Evolutionary conservation across 2,113 vertebrate genomes (phyloP).

Genomic region (Nycticryphes semicollaris): DNA sequence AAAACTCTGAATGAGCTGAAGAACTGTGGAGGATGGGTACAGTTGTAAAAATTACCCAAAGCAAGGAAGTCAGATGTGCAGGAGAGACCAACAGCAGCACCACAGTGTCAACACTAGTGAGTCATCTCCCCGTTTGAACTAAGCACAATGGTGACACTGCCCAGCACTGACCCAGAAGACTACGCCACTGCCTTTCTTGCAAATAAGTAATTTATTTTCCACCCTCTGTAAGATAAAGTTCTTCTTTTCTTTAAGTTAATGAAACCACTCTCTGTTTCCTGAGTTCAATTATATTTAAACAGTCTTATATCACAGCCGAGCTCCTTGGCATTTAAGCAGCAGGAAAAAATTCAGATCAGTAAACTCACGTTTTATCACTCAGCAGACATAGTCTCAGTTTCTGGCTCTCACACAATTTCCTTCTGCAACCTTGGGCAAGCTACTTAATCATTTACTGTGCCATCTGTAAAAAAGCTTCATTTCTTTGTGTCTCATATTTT

Average conservation of each 20-base stretch:
- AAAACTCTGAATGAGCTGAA: neutral
- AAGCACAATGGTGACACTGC: neutral
- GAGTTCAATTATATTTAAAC: neutral
- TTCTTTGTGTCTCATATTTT: neutral
- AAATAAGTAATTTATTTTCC: neutral
- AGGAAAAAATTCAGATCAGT: conserved; percentile 14
- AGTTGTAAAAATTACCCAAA: neutral
- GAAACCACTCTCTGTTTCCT: neutral
- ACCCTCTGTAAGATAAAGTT: neutral
- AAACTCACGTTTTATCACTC: conserved; percentile 25
- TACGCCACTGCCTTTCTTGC: neutral
- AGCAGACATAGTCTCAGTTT: conserved; percentile 4
- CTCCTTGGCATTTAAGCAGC: neutral
- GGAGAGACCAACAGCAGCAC: neutral
- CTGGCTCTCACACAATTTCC: neutral
- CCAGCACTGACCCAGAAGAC: neutral
- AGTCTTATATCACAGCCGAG: neutral
- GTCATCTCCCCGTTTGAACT: neutral
- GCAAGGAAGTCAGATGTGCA: neutral
- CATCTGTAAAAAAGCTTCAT: neutral
- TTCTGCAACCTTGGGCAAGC: neutral
- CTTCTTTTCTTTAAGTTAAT: neutral
- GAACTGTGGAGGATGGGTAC: neutral
- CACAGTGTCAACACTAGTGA: neutral
- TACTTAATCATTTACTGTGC: neutral